Conservation (phyloP, 2,888 invertebrate species). For the Thereva nobilitata region DNA sequence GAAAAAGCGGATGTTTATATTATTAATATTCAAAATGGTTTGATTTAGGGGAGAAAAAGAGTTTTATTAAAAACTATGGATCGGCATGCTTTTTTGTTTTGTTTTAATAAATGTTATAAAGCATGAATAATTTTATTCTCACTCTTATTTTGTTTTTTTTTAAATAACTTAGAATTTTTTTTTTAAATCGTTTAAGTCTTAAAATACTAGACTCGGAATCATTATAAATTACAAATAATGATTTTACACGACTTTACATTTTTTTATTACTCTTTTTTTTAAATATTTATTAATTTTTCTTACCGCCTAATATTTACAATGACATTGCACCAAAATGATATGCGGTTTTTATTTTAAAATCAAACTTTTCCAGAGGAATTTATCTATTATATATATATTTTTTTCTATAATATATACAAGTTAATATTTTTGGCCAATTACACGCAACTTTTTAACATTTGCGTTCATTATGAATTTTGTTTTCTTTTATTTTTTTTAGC, state of each 20-base stretch:
- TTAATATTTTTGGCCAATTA: slow-evolving; percentile 18
- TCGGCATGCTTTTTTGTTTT: no score
- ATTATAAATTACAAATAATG: slow-evolving; percentile 22
- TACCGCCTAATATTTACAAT: slow-evolving; percentile 23
- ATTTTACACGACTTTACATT: slow-evolving; percentile 23
- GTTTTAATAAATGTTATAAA: no score
- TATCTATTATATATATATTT: slow-evolving; percentile 5
- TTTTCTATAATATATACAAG: slow-evolving; percentile 9
- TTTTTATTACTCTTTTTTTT: background rate
- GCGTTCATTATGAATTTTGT: slow-evolving; percentile 5
- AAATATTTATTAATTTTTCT: no score
- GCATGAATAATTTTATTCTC: no score
- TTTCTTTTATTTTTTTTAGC: slow-evolving; percentile 1
- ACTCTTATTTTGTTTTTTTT: no score
- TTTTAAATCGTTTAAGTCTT: background rate
- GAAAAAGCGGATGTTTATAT: no score
- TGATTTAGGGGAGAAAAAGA: no score
- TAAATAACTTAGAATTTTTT: no score
- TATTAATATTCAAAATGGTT: no score
- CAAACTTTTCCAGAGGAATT: slow-evolving; percentile 9
- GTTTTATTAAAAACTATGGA: no score
- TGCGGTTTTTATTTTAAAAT: slow-evolving; percentile 32
- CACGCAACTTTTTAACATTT: slow-evolving; percentile 3
- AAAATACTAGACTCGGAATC: slow-evolving; percentile 11
- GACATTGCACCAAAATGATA: slow-evolving; percentile 41